These are phyloP conservation scores for Pteromalus puparum DNA, from an alignment of 1,140 invertebrate species.

Conservation along the genomic window DNA sequence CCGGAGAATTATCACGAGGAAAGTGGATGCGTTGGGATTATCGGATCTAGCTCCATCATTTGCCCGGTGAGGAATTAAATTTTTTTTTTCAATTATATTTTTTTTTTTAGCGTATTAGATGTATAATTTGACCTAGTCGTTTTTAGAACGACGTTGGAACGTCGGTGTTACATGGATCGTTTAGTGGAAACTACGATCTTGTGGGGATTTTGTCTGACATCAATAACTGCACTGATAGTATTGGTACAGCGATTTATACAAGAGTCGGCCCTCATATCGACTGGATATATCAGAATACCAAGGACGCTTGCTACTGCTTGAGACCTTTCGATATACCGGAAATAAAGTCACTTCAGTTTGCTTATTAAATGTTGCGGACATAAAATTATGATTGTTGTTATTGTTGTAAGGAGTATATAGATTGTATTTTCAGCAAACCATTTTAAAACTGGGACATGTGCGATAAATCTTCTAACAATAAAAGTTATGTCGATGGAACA, in stretches of 20 bases:
- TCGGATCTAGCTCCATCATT: conserved; percentile 71
- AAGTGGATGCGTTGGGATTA: conserved; percentile 75
- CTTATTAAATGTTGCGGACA: conserved; percentile 2
- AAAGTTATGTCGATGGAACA: too few relatives aligned
- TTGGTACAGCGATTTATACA: conserved; percentile 78
- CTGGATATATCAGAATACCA: conserved; percentile 80
- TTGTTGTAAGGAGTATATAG: background rate
- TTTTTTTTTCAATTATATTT: background rate
- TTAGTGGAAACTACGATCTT: conserved; percentile 72
- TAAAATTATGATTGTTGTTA: background rate
- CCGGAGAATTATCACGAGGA: conserved; percentile 68
- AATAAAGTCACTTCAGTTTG: conserved; percentile 30
- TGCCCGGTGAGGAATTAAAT: conserved; percentile 71
- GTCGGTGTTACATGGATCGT: conserved; percentile 72
- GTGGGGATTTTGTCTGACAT: conserved; percentile 74
- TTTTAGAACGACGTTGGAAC: conserved; percentile 74
- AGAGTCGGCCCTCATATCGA: conserved; percentile 77
- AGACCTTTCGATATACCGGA: conserved; percentile 61
- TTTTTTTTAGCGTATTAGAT: background rate
- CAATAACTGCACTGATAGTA: conserved; percentile 69
- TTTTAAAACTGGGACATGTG: too few relatives aligned
- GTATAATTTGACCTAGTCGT: background rate
- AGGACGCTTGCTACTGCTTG: conserved; percentile 77
- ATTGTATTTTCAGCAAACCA: too few relatives aligned
- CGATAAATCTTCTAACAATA: too few relatives aligned